These are phyloP conservation scores for Notarius lentiginosus DNA, from an alignment of 2,113 vertebrate species.

Conservation along the genomic window DNA sequence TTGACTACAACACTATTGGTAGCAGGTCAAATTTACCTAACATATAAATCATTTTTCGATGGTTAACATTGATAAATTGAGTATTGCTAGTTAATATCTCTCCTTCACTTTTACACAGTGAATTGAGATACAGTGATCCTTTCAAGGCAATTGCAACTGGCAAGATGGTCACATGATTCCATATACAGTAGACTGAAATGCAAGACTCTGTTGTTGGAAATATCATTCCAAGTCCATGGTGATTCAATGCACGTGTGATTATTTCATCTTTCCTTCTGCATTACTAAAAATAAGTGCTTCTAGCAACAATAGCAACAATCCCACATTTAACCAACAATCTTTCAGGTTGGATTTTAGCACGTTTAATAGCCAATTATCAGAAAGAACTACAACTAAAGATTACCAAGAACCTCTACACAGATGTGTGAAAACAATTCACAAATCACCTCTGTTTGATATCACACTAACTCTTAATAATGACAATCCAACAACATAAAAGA, in stretches of 20 bases:
- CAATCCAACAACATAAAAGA: not conserved
- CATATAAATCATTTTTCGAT: not conserved
- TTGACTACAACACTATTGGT: not conserved
- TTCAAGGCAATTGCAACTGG: not conserved
- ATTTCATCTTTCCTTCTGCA: not conserved
- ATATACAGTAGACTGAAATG: not conserved
- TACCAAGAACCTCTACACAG: not conserved
- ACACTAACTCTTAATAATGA: conserved; percentile 9
- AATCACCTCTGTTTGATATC: conserved; percentile 1
- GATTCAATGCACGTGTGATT: not conserved
- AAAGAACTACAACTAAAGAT: not conserved
- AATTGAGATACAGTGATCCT: not conserved
- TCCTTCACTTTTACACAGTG: not conserved
- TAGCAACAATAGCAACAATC: not conserved
- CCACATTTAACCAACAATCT: not conserved
- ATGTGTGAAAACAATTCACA: not conserved
- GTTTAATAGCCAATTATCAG: not conserved
- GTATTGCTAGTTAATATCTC: not conserved
- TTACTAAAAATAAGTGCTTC: not conserved
- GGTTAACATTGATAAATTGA: not conserved
- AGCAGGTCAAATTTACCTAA: not conserved
- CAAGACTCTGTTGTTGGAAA: not conserved
- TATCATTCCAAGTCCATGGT: not conserved
- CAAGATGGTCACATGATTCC: not conserved
- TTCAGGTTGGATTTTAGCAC: not conserved